Evolutionary conservation across 2,113 vertebrate genomes (phyloP), one percentile per base, ranked within the genome.

Genomic region (Phoenicopterus ruber): DNA sequence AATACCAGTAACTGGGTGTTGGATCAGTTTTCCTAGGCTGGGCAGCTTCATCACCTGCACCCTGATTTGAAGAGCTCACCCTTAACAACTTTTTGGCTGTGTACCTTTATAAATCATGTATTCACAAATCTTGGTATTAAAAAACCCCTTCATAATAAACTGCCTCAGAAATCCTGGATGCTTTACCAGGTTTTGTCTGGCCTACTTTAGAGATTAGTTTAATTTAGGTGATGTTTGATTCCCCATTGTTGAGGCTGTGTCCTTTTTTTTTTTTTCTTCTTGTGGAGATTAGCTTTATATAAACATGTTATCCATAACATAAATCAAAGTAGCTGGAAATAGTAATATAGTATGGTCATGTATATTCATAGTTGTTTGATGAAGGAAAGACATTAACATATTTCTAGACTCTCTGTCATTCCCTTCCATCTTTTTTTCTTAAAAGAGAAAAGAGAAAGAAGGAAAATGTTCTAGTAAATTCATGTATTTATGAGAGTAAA

Each of bases 321-420:
- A 94, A 95, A 95, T 89, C 86, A 94, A 87, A 97, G 89, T 69
- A 85, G 36, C 66, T 95, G 42, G 86, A 90, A 97, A 94, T 76
- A 94, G 84, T 69, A 84, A 94, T 85, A 85, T 73, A 55, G 36
- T 73, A 29, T 55, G 36, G 66, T 91, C 71, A 93, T 94, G 93
- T 93, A 94, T 94, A 94, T 95, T 96, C 88, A 95, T 94, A 59
- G 38, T 19, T 77, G 54, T 54, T 93, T 93, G 90, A 96, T 85
- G 92, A 95, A 94, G 80, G 50, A 81, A 96, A 94, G 42, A 36
- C 10, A 87, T 91, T 89, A 94, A 61, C 93, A 91, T 94, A 94
- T 92, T 94, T 86, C 81, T 91, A 71, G 65, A 86, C 82, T 87
- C 21, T 83, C 77, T 87, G 66, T 89, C 65, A 84, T 71, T 82